Conservation (phyloP, 2,113 vertebrate genomes). For the Corynorhinus townsendii region DNA sequence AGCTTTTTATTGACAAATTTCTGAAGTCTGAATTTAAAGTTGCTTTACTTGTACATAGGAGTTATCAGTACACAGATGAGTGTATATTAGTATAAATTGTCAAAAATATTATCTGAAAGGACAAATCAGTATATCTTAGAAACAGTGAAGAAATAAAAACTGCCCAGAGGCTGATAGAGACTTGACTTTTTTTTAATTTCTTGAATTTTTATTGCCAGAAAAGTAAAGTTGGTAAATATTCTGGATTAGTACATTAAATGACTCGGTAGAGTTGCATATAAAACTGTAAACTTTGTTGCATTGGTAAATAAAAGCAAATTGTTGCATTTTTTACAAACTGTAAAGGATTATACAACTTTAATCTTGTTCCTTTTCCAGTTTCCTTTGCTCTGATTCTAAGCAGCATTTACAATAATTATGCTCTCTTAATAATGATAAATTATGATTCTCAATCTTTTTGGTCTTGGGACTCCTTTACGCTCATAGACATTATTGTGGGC, state of each 20-base stretch:
- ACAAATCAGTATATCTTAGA: neutral
- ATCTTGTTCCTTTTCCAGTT: neutral
- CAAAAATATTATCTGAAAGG: neutral
- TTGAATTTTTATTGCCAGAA: neutral
- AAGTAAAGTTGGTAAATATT: conserved; percentile 29
- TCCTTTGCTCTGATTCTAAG: neutral
- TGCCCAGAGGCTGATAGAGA: neutral
- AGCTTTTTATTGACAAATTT: neutral
- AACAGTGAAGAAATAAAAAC: neutral
- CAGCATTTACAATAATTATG: neutral
- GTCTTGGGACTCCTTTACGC: neutral
- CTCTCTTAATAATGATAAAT: neutral
- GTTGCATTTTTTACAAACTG: neutral
- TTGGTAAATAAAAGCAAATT: neutral
- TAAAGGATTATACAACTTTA: neutral
- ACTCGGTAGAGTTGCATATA: neutral
- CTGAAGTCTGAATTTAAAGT: neutral
- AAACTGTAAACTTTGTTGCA: neutral
- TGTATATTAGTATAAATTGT: neutral
- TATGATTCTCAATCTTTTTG: neutral
- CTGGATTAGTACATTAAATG: neutral
- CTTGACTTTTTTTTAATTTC: neutral
- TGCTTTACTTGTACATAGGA: neutral
- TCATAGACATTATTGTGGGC: neutral
- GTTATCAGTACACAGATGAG: neutral